Conservation (phyloP, 2,797 vertebrate species). For the Nothura maculosa region DNA sequence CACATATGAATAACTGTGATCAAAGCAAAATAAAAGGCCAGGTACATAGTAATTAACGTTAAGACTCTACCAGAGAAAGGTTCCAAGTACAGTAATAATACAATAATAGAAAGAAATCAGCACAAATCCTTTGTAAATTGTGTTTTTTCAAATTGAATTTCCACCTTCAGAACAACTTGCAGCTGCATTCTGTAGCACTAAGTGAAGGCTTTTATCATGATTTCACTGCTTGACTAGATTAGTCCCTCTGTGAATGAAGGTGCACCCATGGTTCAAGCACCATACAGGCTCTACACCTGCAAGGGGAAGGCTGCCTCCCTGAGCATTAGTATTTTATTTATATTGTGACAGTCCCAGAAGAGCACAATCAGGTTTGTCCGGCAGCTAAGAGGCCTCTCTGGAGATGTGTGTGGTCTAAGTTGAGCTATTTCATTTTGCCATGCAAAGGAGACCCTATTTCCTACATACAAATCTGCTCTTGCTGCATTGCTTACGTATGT, state of each 20-base stretch:
- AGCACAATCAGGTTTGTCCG: neutral
- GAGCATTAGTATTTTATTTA: neutral
- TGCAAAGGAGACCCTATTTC: neutral
- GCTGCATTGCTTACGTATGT: rapidly evolving
- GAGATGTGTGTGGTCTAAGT: neutral
- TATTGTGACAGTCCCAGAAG: neutral
- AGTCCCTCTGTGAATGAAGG: neutral
- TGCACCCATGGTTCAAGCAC: neutral
- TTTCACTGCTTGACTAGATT: neutral
- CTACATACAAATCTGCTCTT: neutral
- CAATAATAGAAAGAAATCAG: rapidly evolving
- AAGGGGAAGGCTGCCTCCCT: neutral
- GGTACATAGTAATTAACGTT: neutral
- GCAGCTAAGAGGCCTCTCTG: neutral
- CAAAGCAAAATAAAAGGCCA: neutral
- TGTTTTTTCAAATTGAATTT: neutral
- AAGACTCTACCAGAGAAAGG: neutral
- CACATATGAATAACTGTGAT: neutral
- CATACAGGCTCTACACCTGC: neutral
- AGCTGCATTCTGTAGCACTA: neutral
- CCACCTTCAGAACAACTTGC: neutral
- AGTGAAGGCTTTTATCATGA: rapidly evolving
- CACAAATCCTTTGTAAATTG: neutral
- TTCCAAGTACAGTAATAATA: neutral
- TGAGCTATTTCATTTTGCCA: neutral